Percentiles rank a stretch among this genome's conserved stretches.
Evolutionary conservation across 2,888 invertebrate genomes (phyloP).

Genomic region (Pocota personata): DNA sequence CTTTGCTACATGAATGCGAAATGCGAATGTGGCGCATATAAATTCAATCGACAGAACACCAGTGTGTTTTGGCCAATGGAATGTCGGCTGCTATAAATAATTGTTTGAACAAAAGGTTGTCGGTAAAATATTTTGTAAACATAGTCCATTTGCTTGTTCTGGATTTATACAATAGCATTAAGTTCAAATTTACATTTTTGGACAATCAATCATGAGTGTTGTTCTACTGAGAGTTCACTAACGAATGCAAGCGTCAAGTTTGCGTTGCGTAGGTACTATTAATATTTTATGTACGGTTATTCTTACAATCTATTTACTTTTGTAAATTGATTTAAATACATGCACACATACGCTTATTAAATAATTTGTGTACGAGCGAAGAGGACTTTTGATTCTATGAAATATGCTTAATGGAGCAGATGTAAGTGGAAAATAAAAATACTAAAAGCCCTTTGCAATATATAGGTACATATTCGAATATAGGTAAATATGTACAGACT

Average conservation of each 20-base stretch:
- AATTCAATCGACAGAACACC: conserved; percentile 39
- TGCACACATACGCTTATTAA: not conserved
- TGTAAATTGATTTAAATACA: conserved; percentile 51
- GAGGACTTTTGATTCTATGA: too few species aligned
- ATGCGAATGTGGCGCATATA: conserved; percentile 63
- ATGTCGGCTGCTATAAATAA: conserved; percentile 71
- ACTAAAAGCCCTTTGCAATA: too few species aligned
- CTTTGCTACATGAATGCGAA: conserved; percentile 65
- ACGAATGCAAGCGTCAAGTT: conserved; percentile 60
- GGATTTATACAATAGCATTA: conserved; percentile 71
- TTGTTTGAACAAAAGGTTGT: conserved; percentile 73
- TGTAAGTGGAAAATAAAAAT: too few species aligned
- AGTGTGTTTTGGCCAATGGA: conserved; percentile 64
- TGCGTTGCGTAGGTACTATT: conserved; percentile 46
- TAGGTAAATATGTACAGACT: too few species aligned
- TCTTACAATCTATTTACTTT: conserved; percentile 16
- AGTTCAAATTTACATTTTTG: conserved; percentile 70
- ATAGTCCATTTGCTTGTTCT: conserved; percentile 72
- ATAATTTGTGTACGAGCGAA: too few species aligned
- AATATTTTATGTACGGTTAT: conserved; percentile 34
- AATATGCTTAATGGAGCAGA: too few species aligned
- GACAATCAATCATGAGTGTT: conserved; percentile 72
- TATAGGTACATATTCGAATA: too few species aligned
- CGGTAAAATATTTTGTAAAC: conserved; percentile 73
- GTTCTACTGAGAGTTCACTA: conserved; percentile 54